Percentiles rank a stretch among this genome's conserved stretches.
Evolutionary conservation across 1,140 invertebrate species (phyloP).

Genomic region (Fopius arisanus): DNA sequence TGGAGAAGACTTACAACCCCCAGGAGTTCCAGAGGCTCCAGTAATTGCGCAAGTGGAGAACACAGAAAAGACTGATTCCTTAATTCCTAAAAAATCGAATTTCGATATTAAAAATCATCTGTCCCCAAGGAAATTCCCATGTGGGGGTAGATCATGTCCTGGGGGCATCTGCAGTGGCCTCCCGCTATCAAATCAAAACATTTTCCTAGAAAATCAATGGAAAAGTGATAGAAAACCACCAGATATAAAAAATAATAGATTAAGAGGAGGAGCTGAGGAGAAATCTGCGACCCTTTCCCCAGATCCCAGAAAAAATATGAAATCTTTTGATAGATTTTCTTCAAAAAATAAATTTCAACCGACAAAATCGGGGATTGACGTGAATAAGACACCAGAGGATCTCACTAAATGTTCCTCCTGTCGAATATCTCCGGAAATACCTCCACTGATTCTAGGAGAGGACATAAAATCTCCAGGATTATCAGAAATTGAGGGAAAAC

Average conservation of each 20-base stretch:
- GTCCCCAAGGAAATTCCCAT: not conserved
- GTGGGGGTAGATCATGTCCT: not conserved
- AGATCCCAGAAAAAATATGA: conserved; percentile 31
- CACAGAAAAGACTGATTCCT: not conserved
- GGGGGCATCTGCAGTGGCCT: not conserved
- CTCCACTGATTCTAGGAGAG: not conserved
- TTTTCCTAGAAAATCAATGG: not conserved
- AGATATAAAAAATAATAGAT: not conserved
- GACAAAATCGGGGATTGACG: not conserved
- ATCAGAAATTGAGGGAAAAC: too few relatives aligned
- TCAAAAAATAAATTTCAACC: conserved; percentile 22
- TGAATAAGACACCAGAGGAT: not conserved
- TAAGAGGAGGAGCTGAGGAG: not conserved
- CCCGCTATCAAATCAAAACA: not conserved
- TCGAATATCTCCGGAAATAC: not conserved
- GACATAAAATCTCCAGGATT: not conserved
- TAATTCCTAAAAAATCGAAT: not conserved
- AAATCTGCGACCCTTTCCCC: not conserved
- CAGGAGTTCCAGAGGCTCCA: too few relatives aligned
- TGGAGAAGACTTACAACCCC: not conserved
- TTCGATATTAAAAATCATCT: not conserved
- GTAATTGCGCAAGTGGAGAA: too few relatives aligned
- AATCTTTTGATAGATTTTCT: conserved; percentile 43
- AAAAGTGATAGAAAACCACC: not conserved
- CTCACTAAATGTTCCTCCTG: not conserved